These are phyloP conservation scores for Alectoris magna DNA, from an alignment of 2,797 vertebrate species.

Conservation along the genomic window DNA sequence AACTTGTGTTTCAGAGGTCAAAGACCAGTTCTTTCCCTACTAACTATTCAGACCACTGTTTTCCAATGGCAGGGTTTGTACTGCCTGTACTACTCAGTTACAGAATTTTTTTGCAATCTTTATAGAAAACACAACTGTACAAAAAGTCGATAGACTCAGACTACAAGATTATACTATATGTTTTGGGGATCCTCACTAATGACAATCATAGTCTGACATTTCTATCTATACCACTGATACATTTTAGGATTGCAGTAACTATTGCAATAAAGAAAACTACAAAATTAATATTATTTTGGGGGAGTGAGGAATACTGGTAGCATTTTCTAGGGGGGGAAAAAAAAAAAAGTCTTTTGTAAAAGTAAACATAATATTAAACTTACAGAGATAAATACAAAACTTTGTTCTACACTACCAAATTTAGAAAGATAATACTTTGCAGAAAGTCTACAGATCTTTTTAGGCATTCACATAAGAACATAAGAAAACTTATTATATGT, in stretches of 20 bases:
- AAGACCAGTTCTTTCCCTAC: background rate
- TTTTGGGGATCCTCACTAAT: background rate
- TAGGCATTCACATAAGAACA: too few relatives aligned
- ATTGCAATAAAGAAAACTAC: background rate
- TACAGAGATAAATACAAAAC: background rate
- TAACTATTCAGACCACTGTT: background rate
- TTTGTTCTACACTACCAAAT: too few relatives aligned
- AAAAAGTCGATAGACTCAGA: background rate
- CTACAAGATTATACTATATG: background rate
- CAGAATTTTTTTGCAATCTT: background rate
- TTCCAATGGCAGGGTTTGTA: background rate
- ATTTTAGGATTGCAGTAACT: background rate
- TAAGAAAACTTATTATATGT: too few relatives aligned
- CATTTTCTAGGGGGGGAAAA: background rate
- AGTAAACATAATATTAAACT: background rate
- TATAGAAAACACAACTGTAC: background rate
- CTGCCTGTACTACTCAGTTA: background rate
- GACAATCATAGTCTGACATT: background rate
- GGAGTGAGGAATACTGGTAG: background rate
- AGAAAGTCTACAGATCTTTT: too few relatives aligned
- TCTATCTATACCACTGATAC: background rate
- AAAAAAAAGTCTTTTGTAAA: too few relatives aligned
- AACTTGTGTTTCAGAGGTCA: slow-evolving; percentile 38
- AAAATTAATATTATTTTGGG: background rate
- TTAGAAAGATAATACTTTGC: too few relatives aligned